Evolutionary conservation across 2,797 vertebrate species (phyloP).

Genomic region (Heterohyrax brucei): DNA sequence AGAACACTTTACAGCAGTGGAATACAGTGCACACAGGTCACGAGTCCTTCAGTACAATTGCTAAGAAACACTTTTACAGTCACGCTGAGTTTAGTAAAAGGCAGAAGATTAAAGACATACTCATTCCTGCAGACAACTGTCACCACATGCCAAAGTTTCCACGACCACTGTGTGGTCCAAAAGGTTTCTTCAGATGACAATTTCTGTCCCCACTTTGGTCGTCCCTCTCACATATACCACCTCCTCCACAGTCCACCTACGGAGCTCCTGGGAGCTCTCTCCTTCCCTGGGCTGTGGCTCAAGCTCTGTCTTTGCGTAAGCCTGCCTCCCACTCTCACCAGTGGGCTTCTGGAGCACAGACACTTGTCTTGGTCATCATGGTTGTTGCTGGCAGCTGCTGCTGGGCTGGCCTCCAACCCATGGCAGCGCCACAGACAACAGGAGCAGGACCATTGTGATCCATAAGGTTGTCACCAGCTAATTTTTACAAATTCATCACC

Average conservation of each 20-base stretch:
- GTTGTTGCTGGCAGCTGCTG: background rate
- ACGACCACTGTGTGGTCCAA: background rate
- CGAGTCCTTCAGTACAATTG: background rate
- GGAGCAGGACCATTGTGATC: background rate
- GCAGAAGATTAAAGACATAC: background rate
- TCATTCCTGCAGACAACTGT: background rate
- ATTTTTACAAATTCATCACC: background rate
- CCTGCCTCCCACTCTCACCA: background rate
- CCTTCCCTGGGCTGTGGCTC: background rate
- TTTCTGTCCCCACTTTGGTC: background rate
- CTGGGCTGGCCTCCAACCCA: background rate
- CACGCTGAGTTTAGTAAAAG: background rate
- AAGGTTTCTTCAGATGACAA: background rate
- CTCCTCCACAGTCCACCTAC: background rate
- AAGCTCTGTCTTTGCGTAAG: background rate
- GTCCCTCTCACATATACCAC: background rate
- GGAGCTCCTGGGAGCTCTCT: background rate
- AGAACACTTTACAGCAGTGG: background rate
- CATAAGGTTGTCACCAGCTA: background rate
- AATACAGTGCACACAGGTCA: slow-evolving; percentile 1
- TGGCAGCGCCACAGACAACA: background rate
- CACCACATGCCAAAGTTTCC: background rate
- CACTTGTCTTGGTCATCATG: background rate
- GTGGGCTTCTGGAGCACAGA: background rate
- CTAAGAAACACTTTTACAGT: background rate